Evolutionary conservation across 2,113 vertebrate genomes (phyloP).

Genomic region (Ophthalmolycus amberensis): DNA sequence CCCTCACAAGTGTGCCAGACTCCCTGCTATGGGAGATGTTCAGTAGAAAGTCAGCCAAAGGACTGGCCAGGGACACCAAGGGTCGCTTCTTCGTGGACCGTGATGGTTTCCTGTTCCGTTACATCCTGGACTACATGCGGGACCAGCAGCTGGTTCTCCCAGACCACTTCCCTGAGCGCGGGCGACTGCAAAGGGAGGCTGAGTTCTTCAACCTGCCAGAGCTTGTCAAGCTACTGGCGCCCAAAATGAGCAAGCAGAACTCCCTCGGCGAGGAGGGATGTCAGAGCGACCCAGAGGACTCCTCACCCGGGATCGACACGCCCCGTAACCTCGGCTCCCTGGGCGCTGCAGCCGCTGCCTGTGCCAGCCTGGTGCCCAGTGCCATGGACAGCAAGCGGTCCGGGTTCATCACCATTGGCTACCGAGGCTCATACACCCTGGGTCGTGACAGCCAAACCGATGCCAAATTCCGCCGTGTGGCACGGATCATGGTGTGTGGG

Average conservation of each 20-base stretch:
- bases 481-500: conserved; percentile 94
- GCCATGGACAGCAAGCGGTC: conserved; percentile 83
- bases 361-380: conserved; percentile 59
- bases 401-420: conserved; percentile 94
- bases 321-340: conserved; percentile 78
- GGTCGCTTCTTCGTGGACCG: conserved; percentile 94
- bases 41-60: conserved; percentile 84
- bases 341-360: conserved; percentile 55
- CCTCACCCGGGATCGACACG: conserved; percentile 82
- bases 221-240: conserved; percentile 88
- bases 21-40: conserved; percentile 95
- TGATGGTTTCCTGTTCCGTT: conserved; percentile 95
- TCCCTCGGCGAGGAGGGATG: conserved; percentile 89
- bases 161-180: conserved; percentile 93
- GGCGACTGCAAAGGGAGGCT: conserved; percentile 91
- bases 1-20: conserved; percentile 90
- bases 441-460: conserved; percentile 94
- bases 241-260: conserved; percentile 91
- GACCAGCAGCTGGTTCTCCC: conserved; percentile 93
- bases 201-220: conserved; percentile 93
- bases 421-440: conserved; percentile 92
- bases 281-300: conserved; percentile 91
- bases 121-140: conserved; percentile 94
- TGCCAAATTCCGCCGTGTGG: conserved; percentile 93
- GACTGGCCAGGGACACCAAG: conserved; percentile 92